Base-by-base conservation (phyloP, 1,140 invertebrate species). In the Tetranychus cinnabarinus region DNA sequence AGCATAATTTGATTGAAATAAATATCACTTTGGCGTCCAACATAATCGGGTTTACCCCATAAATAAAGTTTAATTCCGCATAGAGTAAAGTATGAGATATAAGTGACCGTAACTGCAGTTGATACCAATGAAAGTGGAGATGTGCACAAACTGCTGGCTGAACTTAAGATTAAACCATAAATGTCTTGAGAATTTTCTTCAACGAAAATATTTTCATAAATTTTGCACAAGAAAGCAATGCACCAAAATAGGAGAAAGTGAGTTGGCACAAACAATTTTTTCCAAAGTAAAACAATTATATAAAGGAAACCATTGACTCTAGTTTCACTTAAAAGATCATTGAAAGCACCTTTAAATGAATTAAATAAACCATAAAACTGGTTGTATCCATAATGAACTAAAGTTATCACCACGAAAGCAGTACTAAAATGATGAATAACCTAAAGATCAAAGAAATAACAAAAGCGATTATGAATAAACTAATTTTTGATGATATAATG, bases 121-220 rank as follows among this genome's bases (percentile, higher is more conserved):
- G 74, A 75, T 52, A 76, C 67, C 35, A 79, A 66, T 60, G 73
- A 75, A 31, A 79, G 66, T n/a, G 77, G 77, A 56, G 75, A 76
- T 34, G 70, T 70, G 67, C 75, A 77, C 42, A 76, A 72, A 62
- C 76, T 72, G 45, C 73, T 74, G 33, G 75, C 70, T 46, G 70
- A 70, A 33, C 72, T 74, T 33, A 77, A 65, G 33, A 77, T 45
- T 55, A 74, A 63, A 48, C 76, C 62, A 34, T 74, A 68, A 72
- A 71, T 73, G 45, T 74, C 70, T 55, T 31, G 23, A 39, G 13
- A n/a, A n/a, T 45, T 50, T 54, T 50, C 58, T 31, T 61, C 35
- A 55, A 62, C 58, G 39, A 67, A 59, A 23, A 65, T 57, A 55
- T 65, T 67, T 31, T 66, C 67, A 64, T 73, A 74, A 10, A 76